phyloP scores from a whole-genome alignment of 2,113 vertebrate genomes.

The Nanorana parkeri region DNA sequence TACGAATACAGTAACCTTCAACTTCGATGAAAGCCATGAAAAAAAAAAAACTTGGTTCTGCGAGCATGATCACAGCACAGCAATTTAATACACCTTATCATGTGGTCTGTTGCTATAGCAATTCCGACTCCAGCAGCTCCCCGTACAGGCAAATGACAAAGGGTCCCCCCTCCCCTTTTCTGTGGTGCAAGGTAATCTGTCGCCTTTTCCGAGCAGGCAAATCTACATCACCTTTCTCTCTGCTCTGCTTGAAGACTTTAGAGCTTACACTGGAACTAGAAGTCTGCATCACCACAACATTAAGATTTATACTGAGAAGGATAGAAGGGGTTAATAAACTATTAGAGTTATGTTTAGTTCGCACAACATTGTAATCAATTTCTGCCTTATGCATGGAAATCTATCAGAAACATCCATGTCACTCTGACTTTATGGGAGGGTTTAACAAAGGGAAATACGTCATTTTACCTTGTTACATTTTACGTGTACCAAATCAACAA shows the following conservation, averaged over 20 bases:
- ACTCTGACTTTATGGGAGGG: no score
- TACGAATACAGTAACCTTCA: slow-evolving; percentile 76
- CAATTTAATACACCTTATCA: slow-evolving; percentile 98
- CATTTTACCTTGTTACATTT: no score
- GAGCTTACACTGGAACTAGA: background rate
- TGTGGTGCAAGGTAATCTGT: slow-evolving; percentile 34
- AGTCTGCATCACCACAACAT: no score
- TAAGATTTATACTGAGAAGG: no score
- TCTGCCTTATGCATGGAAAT: no score
- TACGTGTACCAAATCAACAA: no score
- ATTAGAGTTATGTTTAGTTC: no score
- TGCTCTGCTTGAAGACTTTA: background rate
- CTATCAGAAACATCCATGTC: no score
- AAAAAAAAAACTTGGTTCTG: slow-evolving; percentile 71
- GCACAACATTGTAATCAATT: no score
- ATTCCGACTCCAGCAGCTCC: slow-evolving; percentile 87
- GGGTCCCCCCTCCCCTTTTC: slow-evolving; percentile 74
- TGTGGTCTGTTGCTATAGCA: slow-evolving; percentile 95
- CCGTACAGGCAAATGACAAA: slow-evolving; percentile 83
- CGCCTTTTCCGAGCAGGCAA: slow-evolving; percentile 2
- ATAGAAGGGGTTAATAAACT: no score
- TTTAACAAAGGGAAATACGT: no score
- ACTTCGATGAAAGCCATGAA: slow-evolving; percentile 67
- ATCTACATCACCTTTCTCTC: slow-evolving; percentile 15
- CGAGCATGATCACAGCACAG: slow-evolving; percentile 76